Evolutionary conservation across 2,888 invertebrate genomes (phyloP).

Genomic region (Pseudeuparius sepicola): DNA sequence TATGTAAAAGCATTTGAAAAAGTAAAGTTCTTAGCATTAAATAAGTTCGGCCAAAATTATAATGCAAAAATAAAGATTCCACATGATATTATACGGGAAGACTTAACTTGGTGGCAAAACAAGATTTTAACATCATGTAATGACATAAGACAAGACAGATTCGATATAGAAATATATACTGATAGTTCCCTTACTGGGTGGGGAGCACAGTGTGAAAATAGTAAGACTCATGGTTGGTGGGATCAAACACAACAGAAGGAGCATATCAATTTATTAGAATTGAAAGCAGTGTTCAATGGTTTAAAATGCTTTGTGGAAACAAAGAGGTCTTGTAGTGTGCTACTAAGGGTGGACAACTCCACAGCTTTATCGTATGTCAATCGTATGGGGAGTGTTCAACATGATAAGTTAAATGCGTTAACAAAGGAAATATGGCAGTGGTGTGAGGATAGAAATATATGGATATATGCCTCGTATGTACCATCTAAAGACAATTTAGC

Average conservation of each 20-base stretch:
- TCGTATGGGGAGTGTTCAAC: too few species aligned
- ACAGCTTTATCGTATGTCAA: slow-evolving; percentile 3
- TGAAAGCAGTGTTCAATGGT: slow-evolving; percentile 3
- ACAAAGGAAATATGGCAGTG: slow-evolving; percentile 1
- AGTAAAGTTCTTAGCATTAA: too few species aligned
- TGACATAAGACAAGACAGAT: slow-evolving; percentile 1
- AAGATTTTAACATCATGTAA: background rate
- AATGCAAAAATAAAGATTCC: too few species aligned
- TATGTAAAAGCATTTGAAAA: too few species aligned
- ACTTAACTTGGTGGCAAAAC: too few species aligned
- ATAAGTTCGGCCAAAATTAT: too few species aligned
- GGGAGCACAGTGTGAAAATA: slow-evolving; percentile 4
- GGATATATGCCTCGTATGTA: too few species aligned
- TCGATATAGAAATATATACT: slow-evolving; percentile 2
- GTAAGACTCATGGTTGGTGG: slow-evolving; percentile 4
- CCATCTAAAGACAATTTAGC: too few species aligned
- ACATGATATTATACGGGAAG: too few species aligned
- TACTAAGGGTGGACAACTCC: background rate
- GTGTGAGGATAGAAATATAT: slow-evolving; percentile 5
- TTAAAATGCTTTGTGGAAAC: slow-evolving; percentile 3
- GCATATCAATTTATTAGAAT: slow-evolving; percentile 4
- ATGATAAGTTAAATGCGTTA: too few species aligned
- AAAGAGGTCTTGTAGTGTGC: background rate
- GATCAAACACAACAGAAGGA: background rate
- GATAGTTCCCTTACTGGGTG: slow-evolving; percentile 5